Percentiles rank a stretch among this genome's conserved stretches.
Conservation (phyloP, 2,113 vertebrate species). For the Origma solitaria region DNA sequence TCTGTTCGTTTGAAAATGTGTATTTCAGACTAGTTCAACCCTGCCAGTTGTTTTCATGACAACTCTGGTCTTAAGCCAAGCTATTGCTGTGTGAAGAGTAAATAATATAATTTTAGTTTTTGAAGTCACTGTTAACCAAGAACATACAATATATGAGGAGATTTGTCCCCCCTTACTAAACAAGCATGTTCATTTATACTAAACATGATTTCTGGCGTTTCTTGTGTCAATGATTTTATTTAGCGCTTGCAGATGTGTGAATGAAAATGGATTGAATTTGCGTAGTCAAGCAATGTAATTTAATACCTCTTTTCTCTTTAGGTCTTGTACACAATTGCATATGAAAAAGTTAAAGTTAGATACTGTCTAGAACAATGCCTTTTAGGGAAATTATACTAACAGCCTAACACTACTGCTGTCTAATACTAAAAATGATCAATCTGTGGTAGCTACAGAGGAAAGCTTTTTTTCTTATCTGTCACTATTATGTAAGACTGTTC, state of each 20-base stretch:
- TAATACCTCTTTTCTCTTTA: neutral
- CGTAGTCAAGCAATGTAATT: neutral
- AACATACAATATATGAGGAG: neutral
- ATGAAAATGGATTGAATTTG: neutral
- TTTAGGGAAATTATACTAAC: neutral
- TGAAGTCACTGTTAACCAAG: neutral
- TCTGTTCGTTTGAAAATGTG: neutral
- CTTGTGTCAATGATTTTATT: neutral
- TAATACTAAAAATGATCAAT: neutral
- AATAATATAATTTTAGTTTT: neutral
- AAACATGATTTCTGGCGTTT: neutral
- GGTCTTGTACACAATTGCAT: neutral
- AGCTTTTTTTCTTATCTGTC: neutral
- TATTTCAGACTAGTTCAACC: neutral
- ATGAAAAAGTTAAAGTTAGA: neutral
- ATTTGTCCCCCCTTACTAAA: neutral
- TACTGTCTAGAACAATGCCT: neutral
- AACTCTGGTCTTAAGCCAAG: neutral
- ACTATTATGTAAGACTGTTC: constrained; percentile 1
- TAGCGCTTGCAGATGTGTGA: neutral
- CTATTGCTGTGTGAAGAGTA: neutral
- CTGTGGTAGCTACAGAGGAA: neutral
- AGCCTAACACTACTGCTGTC: neutral
- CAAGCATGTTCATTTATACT: neutral
- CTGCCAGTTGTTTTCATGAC: neutral